A percentile compares a stretch with the other conserved stretches of the same genome.
These are phyloP conservation scores for Leptinotarsa tumamoca DNA, from an alignment of 2,888 invertebrate genomes.

Conservation along the genomic window DNA sequence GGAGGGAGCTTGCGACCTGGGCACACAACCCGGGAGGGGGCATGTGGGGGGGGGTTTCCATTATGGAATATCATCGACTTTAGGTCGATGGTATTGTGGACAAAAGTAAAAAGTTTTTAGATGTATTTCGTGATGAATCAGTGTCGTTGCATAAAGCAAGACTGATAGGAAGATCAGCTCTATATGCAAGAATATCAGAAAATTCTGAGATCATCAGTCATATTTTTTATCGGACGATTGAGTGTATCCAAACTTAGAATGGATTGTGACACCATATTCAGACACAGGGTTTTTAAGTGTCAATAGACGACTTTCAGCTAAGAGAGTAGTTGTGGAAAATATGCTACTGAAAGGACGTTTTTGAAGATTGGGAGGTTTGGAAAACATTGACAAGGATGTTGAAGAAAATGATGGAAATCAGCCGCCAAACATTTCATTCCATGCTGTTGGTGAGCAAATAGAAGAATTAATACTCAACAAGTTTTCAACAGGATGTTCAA, in stretches of 20 bases:
- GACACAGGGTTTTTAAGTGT: slow-evolving; percentile 21
- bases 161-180: slow-evolving; percentile 24
- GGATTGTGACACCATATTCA: slow-evolving; percentile 21
- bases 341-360: slow-evolving; percentile 23
- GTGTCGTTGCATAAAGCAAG: slow-evolving; percentile 21
- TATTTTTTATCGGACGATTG: slow-evolving; percentile 16
- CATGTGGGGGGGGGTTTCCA: too few relatives aligned
- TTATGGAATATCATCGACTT: too few relatives aligned
- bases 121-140: slow-evolving; percentile 27
- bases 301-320: slow-evolving; percentile 19
- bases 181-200: slow-evolving; percentile 41
- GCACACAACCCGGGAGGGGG: too few relatives aligned
- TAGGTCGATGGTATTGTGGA: slow-evolving; percentile 1
- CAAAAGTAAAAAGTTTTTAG: slow-evolving; percentile 17
- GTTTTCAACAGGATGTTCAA: not conserved
- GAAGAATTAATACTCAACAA: not conserved
- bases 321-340: slow-evolving; percentile 21
- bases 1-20: too few relatives aligned
- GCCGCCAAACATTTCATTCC: not conserved
- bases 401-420: slow-evolving; percentile 11
- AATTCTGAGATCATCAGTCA: slow-evolving; percentile 51
- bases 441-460: not conserved
- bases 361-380: slow-evolving; percentile 22
- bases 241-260: slow-evolving; percentile 5
- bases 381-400: slow-evolving; percentile 15